Evolutionary conservation across 2,888 invertebrate species (phyloP), one percentile per base, ranked within the genome.

Genomic region (Plusia festucae): DNA sequence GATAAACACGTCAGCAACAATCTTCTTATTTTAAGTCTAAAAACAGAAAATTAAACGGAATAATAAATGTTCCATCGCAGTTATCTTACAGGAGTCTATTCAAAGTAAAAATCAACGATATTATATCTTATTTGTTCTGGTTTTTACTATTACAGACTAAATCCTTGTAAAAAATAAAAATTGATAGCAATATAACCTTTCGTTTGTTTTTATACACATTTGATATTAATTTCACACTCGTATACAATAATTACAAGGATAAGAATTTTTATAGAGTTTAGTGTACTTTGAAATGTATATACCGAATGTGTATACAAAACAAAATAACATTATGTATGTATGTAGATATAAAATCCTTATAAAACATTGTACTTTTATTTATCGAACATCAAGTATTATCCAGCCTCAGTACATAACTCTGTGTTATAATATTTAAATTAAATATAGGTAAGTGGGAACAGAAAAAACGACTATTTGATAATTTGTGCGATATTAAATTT

Each of bases 321-420:
- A 68, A 65, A 67, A 55, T 65, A 24, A 53, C 66, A 60, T 53
- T 61, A 60, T 61, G 54, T 68, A 44, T 68, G 57, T 70, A 59
- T 68, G 57, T 70, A 59, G 65, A 67, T 78, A 70, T 76, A 78
- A 75, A 80, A 73, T 63, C 51, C 60, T 80, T 76, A 75, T 70
- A 78, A 80, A 75, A 78, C 68, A 80, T 79, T 80, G 81, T 79
- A 80, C 79, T 70, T 75, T 75, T 71, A 70, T 60, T 74, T 70
- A 70, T 70, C 59, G 68, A 70, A 65, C 71, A 79, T 63, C 65
- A 62, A 57, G 22, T 64, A 54, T 57, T 60, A 56, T 58, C 65
- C 67, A 73, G 65, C 61, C 55, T 70, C 56, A 40, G 27, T 56
- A 67, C 63, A 55, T 69, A 74, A 72, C 57, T 60, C 53, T 55